Base-by-base conservation (phyloP, 2,888 invertebrate genomes). In the Pseudanteris insignis region DNA sequence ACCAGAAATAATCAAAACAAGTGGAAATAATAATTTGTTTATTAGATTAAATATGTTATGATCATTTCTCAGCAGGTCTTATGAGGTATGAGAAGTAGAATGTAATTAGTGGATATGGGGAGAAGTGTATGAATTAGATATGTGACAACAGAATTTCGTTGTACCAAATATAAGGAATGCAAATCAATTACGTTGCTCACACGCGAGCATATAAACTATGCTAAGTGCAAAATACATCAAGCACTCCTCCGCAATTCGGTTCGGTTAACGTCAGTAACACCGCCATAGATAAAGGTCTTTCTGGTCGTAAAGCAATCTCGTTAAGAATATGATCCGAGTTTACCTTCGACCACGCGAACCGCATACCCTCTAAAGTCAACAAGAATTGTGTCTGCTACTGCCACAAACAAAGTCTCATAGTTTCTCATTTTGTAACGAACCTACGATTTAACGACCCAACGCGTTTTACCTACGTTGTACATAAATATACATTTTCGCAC, bases 241-340 rank as follows among this genome's bases (percentile, higher is more conserved):
- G 74, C 63, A 70, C 70, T 34, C 40, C 48, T 60, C 40, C 53
- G 58, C 64, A 53, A 54, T 55, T 59, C 34, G 65, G 60, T 70
- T 75, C 73, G 76, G 76, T 77, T 78, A 77, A 75, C 76, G 73
- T 72, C 74, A 75, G 72, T 76, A 71, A 72, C 75, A 71, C 70
- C 71, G 70, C 73, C 75, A 67, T 77, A 77, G 78, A 78, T 79
- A 79, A 78, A 78, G 71, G 73, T 65, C 65, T 71, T 70, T 70
- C 67, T 66, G 67, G 65, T 71, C 76, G 72, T 78, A 79, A 78
- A 79, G 70, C 74, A 76, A 73, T 77, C 77, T 78, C 74, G 77
- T 77, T 78, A 79, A 79, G 78, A 78, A 79, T 78, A 77, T 78
- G 78, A 79, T 77, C 77, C 76, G 76, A 75, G 70, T 72, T 73